phyloP scores from a whole-genome alignment of 1,140 invertebrate genomes.

The Aphaenogaster ashmeadi region DNA sequence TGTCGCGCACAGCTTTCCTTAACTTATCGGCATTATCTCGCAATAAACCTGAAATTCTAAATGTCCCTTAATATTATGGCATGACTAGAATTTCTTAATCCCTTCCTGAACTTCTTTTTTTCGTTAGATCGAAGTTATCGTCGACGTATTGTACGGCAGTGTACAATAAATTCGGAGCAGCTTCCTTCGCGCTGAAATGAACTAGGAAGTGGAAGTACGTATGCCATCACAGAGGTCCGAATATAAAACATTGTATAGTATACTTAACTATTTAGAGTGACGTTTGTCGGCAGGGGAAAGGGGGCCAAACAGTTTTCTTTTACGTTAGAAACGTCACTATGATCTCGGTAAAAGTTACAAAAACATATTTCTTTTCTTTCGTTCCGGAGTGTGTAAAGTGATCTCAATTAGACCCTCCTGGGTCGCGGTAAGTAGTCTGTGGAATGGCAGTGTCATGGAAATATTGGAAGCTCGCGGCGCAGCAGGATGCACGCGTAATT shows the following conservation, averaged over 20 bases:
- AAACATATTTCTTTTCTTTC: conserved; percentile 1
- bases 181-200: conserved; percentile 35
- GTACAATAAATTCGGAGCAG: conserved; percentile 26
- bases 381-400: background rate
- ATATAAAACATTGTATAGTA: conserved; percentile 30
- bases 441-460: conserved; percentile 70
- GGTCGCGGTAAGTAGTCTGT: conserved; percentile 43
- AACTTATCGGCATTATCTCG: conserved; percentile 14
- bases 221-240: conserved; percentile 37
- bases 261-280: conserved; percentile 45
- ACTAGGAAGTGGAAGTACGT: conserved; percentile 35
- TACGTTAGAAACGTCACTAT: background rate
- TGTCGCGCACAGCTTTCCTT: conserved; percentile 69
- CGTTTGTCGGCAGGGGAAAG: background rate
- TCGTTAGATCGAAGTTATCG: conserved; percentile 11
- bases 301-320: background rate
- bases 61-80: conserved; percentile 21
- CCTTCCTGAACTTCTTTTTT: background rate
- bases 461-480: conserved; percentile 54
- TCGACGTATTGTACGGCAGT: background rate
- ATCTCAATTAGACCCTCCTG: background rate
- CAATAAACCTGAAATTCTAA: conserved; percentile 24
- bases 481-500: conserved; percentile 32
- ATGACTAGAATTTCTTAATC: conserved; percentile 35
- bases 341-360: conserved; percentile 39